Conservation (phyloP, 37 sponge, comb jelly and placozoan species). For the Spongia lamella region DNA sequence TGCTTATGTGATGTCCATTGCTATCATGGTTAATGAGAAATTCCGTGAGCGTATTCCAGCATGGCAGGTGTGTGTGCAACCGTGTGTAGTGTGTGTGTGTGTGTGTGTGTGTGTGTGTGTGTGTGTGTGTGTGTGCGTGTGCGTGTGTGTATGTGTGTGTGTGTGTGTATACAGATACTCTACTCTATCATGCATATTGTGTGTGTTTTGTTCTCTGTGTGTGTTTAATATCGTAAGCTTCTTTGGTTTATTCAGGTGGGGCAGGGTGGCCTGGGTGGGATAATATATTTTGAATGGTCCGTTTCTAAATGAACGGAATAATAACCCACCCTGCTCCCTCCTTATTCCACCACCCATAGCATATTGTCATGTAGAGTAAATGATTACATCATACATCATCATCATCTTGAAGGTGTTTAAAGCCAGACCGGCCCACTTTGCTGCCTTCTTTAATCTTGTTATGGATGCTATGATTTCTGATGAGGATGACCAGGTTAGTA, state of each 20-base stretch:
- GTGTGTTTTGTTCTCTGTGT: not conserved
- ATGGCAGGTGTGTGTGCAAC: slow-evolving; percentile 76
- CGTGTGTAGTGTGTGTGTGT: not conserved
- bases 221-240: too few species aligned
- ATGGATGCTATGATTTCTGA: slow-evolving; percentile 10
- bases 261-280: too few species aligned
- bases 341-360: too few species aligned
- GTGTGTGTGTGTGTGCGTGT: not conserved
- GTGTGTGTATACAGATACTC: not conserved
- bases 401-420: slow-evolving; percentile 28
- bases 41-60: slow-evolving; percentile 87
- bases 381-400: not conserved
- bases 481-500: not conserved
- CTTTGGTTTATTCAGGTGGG: too few species aligned
- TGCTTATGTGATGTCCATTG: slow-evolving; percentile 86
- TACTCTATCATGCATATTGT: too few species aligned
- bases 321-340: too few species aligned
- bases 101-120: not conserved
- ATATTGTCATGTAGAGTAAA: too few species aligned
- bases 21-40: slow-evolving; percentile 96
- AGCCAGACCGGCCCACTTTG: slow-evolving; percentile 45
- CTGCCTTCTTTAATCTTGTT: slow-evolving; percentile 36
- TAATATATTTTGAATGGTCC: too few species aligned
- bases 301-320: too few species aligned
- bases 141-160: not conserved